These are phyloP conservation scores for Mystacides longicornis DNA, from an alignment of 2,888 invertebrate species.

Conservation along the genomic window DNA sequence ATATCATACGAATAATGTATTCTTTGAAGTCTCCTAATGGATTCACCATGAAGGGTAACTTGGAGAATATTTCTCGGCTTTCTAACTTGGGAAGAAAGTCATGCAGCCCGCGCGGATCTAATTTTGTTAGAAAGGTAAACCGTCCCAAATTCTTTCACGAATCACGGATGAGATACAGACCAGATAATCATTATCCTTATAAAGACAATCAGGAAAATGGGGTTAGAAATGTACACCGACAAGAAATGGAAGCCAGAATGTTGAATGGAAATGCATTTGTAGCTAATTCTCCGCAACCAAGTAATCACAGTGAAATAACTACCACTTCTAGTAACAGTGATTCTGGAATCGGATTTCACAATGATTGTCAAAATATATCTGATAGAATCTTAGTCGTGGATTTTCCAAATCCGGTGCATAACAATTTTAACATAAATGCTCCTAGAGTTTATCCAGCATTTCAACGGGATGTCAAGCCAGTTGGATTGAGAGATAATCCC, in stretches of 20 bases:
- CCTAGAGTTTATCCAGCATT: slow-evolving; percentile 21
- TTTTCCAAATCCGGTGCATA: slow-evolving; percentile 45
- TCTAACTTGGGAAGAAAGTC: slow-evolving; percentile 35
- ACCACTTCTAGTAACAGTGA: slow-evolving; percentile 89
- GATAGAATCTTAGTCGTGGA: slow-evolving; percentile 74
- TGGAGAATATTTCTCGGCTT: slow-evolving; percentile 42
- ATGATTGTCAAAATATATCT: slow-evolving; percentile 77
- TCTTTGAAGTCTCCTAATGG: slow-evolving; percentile 51
- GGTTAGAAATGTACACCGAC: slow-evolving; percentile 18
- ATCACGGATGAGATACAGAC: slow-evolving; percentile 31
- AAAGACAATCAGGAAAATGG: slow-evolving; percentile 17
- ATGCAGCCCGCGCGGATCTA: slow-evolving; percentile 36
- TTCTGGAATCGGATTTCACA: slow-evolving; percentile 90
- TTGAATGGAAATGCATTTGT: slow-evolving; percentile 46
- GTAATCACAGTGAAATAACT: slow-evolving; percentile 71
- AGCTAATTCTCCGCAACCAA: slow-evolving; percentile 78
- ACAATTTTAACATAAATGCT: slow-evolving; percentile 26
- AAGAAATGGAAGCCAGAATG: slow-evolving; percentile 20
- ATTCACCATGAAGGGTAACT: slow-evolving; percentile 35
- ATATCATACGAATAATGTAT: slow-evolving; percentile 65
- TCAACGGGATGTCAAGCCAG: slow-evolving; percentile 17
- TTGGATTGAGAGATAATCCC: slow-evolving; percentile 19
- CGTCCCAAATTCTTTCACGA: slow-evolving; percentile 31
- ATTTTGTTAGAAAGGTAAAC: slow-evolving; percentile 25
- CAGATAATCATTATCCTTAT: slow-evolving; percentile 28